These are phyloP conservation scores for Siderastrea siderea DNA, from an alignment of 92 coral and sea anemone species.

Conservation along the genomic window DNA sequence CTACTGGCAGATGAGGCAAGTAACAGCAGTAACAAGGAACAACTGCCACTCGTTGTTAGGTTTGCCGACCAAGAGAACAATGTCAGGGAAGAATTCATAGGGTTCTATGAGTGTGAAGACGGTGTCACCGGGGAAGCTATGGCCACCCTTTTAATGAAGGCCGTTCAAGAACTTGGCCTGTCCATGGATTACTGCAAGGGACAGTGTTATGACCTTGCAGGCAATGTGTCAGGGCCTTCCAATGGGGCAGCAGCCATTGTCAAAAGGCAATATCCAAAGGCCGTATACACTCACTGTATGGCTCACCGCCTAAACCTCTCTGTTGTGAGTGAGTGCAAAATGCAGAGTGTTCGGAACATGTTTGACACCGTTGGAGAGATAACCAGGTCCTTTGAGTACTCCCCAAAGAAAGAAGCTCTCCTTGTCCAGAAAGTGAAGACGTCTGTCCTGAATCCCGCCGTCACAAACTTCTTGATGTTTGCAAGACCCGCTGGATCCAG, in stretches of 20 bases:
- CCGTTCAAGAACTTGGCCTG: constrained; percentile 59
- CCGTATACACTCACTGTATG: constrained; percentile 56
- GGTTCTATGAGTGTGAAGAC: constrained; percentile 63
- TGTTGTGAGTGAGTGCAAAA: constrained; percentile 71
- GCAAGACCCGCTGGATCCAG: constrained; percentile 74
- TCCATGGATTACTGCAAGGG: constrained; percentile 57
- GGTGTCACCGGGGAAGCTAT: constrained; percentile 70
- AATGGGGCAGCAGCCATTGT: constrained; percentile 61
- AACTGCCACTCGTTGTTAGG: constrained; percentile 76
- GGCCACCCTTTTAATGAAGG: constrained; percentile 61
- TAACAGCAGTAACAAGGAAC: constrained; percentile 71
- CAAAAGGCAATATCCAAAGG: constrained; percentile 59
- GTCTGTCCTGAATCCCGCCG: constrained; percentile 52
- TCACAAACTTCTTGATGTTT: constrained; percentile 67
- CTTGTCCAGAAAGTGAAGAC: constrained; percentile 66
- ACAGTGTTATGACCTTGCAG: constrained; percentile 68
- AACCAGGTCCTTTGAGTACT: constrained; percentile 68
- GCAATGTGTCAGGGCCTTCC: constrained; percentile 65
- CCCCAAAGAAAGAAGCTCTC: constrained; percentile 69
- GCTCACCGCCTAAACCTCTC: constrained; percentile 74
- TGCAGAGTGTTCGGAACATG: constrained; percentile 69
- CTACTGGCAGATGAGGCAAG: constrained; percentile 72
- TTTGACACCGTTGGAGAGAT: constrained; percentile 73
- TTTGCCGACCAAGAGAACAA: constrained; percentile 69
- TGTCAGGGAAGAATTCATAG: constrained; percentile 75